Percentiles rank a stretch among this genome's conserved stretches.
Evolutionary conservation across 2,113 vertebrate genomes (phyloP).

Genomic region (Ariopsis seemanni): DNA sequence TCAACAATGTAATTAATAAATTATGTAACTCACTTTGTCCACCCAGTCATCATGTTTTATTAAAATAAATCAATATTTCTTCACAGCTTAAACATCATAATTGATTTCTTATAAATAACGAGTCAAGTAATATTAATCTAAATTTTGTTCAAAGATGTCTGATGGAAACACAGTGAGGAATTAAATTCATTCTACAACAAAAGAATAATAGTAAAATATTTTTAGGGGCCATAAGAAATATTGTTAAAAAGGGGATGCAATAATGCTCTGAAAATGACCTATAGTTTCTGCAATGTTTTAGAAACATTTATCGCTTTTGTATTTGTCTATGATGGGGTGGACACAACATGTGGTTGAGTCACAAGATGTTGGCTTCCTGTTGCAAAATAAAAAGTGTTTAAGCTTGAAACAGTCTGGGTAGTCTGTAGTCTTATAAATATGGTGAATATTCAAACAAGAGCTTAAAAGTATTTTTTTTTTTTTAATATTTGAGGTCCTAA

Average conservation of each 20-base stretch:
- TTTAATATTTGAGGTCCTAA: not conserved
- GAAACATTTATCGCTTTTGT: no score
- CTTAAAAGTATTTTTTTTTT: no score
- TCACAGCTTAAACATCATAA: not conserved
- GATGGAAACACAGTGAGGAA: not conserved
- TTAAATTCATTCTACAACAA: not conserved
- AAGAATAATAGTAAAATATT: not conserved
- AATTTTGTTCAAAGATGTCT: not conserved
- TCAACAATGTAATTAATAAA: not conserved
- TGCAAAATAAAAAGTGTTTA: no score
- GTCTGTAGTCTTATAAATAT: not conserved
- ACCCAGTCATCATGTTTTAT: not conserved
- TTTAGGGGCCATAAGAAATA: not conserved
- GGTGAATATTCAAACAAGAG: not conserved
- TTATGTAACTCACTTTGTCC: not conserved
- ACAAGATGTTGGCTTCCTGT: no score
- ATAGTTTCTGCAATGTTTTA: no score
- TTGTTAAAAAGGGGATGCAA: not conserved
- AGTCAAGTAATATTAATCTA: not conserved
- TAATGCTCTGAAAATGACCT: no score
- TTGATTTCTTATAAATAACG: not conserved
- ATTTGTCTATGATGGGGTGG: no score
- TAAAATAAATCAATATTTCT: not conserved
- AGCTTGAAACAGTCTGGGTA: not conserved
- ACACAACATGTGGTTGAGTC: no score